Percentiles rank a stretch among this genome's conserved stretches.
phyloP scores from a whole-genome alignment of 2,113 vertebrate species.

The Laticauda colubrina region DNA sequence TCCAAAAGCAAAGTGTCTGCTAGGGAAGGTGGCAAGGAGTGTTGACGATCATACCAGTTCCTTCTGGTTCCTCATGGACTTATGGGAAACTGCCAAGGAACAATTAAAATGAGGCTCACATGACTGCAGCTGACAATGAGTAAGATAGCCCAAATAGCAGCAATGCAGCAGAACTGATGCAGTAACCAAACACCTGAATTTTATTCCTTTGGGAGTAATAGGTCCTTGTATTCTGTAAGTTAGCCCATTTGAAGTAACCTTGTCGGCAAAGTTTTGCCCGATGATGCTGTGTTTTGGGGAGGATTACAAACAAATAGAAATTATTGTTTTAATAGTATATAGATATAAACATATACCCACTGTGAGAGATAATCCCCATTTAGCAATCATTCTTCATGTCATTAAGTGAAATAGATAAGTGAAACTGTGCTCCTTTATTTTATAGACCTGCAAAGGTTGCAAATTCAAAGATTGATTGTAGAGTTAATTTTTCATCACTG shows the following conservation, averaged over 20 bases:
- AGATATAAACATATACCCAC: not conserved
- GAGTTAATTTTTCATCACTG: not conserved
- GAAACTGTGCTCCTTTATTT: not conserved
- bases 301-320: not conserved
- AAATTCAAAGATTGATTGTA: not conserved
- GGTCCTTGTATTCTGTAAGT: not conserved
- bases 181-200: not conserved
- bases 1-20: not conserved
- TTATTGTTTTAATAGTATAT: not conserved
- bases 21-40: not conserved
- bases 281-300: not conserved
- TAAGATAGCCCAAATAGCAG: not conserved
- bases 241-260: not conserved
- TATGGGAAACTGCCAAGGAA: not conserved
- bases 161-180: not conserved
- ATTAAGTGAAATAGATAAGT: not conserved
- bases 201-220: not conserved
- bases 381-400: not conserved
- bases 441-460: not conserved
- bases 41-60: not conserved
- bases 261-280: not conserved
- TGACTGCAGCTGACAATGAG: not conserved
- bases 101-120: not conserved
- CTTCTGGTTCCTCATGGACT: not conserved
- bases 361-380: not conserved